Evolutionary conservation across 2,797 vertebrate species (phyloP).

Genomic region (Crax fasciolata): DNA sequence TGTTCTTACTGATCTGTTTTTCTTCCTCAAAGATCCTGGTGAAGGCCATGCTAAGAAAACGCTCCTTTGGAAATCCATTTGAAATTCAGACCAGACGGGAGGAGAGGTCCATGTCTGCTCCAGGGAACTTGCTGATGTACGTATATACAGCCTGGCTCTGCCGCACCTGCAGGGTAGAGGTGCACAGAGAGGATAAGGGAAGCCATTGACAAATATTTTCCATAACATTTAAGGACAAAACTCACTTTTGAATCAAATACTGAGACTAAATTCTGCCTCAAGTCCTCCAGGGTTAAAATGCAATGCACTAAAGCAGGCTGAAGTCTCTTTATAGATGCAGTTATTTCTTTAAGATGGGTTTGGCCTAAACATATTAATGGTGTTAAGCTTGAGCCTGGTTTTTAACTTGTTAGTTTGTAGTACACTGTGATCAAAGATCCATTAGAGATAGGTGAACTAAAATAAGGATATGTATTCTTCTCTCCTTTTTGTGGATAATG

Average conservation of each 20-base stretch:
- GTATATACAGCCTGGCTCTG: conserved; percentile 67
- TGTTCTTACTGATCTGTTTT: not conserved
- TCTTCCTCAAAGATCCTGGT: conserved; percentile 90
- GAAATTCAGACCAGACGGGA: conserved; percentile 87
- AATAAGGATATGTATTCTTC: not conserved
- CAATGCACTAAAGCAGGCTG: not conserved
- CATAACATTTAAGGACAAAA: not conserved
- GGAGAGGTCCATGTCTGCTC: conserved; percentile 94
- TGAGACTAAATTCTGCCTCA: not conserved
- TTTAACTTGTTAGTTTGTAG: not conserved
- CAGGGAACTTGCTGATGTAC: conserved; percentile 92
- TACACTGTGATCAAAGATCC: not conserved
- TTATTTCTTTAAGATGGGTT: not conserved
- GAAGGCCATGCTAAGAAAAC: conserved; percentile 96
- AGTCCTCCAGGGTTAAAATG: not conserved
- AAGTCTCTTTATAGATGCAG: not conserved
- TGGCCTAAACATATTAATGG: not conserved
- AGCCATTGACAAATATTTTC: not conserved
- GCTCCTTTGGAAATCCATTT: conserved; percentile 96
- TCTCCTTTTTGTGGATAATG: not conserved
- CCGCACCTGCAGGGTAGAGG: rapidly evolving
- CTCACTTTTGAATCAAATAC: not conserved
- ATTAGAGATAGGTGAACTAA: not conserved
- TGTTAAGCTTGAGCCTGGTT: not conserved
- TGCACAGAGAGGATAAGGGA: not conserved